Evolutionary conservation across 2,888 invertebrate species (phyloP).

Genomic region (Calameuta filiformis): DNA sequence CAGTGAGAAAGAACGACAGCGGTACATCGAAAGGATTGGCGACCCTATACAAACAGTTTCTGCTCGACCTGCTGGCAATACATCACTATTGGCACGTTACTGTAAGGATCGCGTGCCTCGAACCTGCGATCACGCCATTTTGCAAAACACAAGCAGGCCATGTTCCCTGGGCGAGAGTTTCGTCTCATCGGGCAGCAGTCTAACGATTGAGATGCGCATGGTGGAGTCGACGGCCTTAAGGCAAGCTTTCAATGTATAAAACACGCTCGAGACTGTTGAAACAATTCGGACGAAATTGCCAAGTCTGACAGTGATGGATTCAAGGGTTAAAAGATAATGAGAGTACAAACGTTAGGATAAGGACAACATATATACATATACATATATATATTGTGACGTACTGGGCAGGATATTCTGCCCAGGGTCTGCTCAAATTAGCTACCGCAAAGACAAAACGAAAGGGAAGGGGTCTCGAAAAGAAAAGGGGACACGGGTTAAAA

Average conservation of each 20-base stretch:
- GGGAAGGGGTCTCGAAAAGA: too few relatives aligned
- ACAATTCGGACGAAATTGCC: not conserved
- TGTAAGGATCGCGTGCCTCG: slow-evolving; percentile 85
- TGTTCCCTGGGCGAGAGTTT: slow-evolving; percentile 86
- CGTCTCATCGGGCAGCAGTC: slow-evolving; percentile 82
- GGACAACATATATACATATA: too few relatives aligned
- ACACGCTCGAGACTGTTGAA: not conserved
- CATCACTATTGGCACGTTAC: slow-evolving; percentile 82
- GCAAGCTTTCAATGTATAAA: slow-evolving; percentile 66
- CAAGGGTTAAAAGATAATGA: not conserved
- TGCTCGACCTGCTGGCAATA: slow-evolving; percentile 73
- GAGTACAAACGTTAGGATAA: not conserved
- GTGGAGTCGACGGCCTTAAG: slow-evolving; percentile 87
- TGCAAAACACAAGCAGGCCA: slow-evolving; percentile 74
- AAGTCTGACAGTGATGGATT: slow-evolving; percentile 2
- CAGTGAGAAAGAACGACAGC: slow-evolving; percentile 64
- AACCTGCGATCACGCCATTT: slow-evolving; percentile 84
- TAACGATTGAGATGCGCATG: slow-evolving; percentile 82
- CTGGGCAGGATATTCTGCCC: too few relatives aligned
- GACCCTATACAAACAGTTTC: slow-evolving; percentile 37
- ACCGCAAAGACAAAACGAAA: too few relatives aligned
- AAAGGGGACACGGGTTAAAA: too few relatives aligned
- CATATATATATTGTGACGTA: too few relatives aligned
- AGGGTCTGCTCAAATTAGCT: too few relatives aligned
- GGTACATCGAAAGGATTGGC: slow-evolving; percentile 47